phyloP scores from a whole-genome alignment of 2,888 invertebrate genomes.

The Watsonalla binaria region DNA sequence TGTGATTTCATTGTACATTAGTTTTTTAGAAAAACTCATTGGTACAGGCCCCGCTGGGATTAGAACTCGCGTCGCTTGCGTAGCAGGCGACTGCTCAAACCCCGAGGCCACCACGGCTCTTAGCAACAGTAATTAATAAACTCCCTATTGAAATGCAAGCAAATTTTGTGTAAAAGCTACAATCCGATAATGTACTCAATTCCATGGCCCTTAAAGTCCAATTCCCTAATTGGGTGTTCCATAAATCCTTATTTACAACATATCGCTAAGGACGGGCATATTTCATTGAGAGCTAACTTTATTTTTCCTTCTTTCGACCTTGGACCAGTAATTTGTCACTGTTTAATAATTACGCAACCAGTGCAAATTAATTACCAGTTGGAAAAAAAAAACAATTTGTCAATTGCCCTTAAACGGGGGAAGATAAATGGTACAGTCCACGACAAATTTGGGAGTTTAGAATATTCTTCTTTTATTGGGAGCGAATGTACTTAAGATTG shows the following conservation, averaged over 20 bases:
- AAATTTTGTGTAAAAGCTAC: no score
- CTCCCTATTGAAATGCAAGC: no score
- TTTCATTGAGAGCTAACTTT: not conserved
- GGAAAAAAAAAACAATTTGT: conserved; percentile 3
- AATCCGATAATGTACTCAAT: not conserved
- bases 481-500: no score
- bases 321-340: not conserved
- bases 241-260: not conserved
- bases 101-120: no score
- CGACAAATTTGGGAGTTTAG: not conserved
- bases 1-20: no score
- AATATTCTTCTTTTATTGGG: not conserved
- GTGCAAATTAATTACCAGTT: conserved; percentile 1
- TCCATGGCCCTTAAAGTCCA: not conserved
- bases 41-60: no score
- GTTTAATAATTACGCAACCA: not conserved
- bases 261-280: not conserved
- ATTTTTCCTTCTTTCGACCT: not conserved
- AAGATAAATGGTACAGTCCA: not conserved
- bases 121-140: no score
- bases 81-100: no score
- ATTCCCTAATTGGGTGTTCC: not conserved
- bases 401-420: not conserved
- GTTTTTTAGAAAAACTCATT: no score
- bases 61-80: no score